phyloP scores from a whole-genome alignment of 2,113 vertebrate genomes.

The Galeopterus variegatus region DNA sequence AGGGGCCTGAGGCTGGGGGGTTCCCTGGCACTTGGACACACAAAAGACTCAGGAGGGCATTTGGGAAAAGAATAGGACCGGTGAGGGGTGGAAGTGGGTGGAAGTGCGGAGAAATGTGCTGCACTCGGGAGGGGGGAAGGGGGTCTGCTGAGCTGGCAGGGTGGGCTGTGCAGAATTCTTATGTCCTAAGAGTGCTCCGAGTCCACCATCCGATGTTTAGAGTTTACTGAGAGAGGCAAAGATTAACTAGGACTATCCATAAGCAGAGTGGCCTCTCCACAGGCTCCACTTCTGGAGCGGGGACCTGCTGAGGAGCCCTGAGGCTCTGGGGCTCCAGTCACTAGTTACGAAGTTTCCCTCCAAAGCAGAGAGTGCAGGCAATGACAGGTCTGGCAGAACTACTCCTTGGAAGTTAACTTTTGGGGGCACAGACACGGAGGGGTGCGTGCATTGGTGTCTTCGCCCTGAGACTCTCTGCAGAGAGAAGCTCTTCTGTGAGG shows the following conservation, averaged over 20 bases:
- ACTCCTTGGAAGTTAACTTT: no score
- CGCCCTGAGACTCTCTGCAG: not conserved
- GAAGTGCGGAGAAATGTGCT: fast-evolving
- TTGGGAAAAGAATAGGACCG: not conserved
- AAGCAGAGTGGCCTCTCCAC: fast-evolving
- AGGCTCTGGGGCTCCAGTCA: not conserved
- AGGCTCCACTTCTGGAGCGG: not conserved
- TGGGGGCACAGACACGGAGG: fast-evolving
- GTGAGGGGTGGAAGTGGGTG: no score
- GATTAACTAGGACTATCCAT: fast-evolving
- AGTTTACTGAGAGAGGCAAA: no score
- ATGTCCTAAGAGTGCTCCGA: not conserved
- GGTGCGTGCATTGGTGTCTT: fast-evolving
- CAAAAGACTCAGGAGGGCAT: not conserved
- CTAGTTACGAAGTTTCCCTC: fast-evolving
- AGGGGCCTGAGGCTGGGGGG: fast-evolving
- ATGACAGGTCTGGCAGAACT: fast-evolving
- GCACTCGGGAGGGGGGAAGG: fast-evolving
- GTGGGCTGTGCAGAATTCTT: fast-evolving
- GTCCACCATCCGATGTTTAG: fast-evolving
- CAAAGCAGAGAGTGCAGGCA: fast-evolving
- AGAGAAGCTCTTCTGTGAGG: not conserved
- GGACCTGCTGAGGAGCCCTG: no score
- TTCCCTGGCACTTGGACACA: no score
- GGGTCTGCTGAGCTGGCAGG: fast-evolving